These are phyloP conservation scores for Cotesia typhae DNA, from an alignment of 1,140 invertebrate species.

Conservation along the genomic window DNA sequence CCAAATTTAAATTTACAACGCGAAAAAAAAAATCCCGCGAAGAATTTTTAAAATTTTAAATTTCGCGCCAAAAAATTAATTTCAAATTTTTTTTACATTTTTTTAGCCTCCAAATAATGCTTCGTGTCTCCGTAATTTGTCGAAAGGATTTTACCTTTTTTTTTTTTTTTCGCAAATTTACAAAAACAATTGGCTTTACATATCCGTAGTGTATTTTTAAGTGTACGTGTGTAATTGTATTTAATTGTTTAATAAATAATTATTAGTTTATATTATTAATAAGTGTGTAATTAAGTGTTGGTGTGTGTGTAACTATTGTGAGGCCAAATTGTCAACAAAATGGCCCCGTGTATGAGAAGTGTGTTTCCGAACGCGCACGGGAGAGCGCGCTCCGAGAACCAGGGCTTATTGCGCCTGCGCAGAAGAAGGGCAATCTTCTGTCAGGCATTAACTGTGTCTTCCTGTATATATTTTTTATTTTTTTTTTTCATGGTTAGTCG, in stretches of 20 bases:
- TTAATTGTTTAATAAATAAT: constrained; percentile 39
- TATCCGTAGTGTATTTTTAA: constrained; percentile 64
- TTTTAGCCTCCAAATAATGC: constrained; percentile 7
- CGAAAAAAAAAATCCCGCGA: no score
- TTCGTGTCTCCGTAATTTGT: constrained; percentile 36
- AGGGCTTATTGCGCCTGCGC: constrained; percentile 50
- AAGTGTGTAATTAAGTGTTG: constrained; percentile 9
- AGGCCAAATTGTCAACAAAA: constrained; percentile 27
- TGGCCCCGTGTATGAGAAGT: constrained; percentile 56
- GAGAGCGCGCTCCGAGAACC: constrained; percentile 58
- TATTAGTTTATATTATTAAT: constrained; percentile 37
- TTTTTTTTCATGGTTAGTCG: constrained; percentile 33
- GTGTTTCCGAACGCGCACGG: constrained; percentile 58
- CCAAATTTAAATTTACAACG: constrained; percentile 37
- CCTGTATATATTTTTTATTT: constrained; percentile 25
- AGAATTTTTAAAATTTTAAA: constrained; percentile 27
- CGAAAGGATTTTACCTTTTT: constrained; percentile 30
- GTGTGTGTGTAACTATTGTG: constrained; percentile 38
- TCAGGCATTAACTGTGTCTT: constrained; percentile 40
- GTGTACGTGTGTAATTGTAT: constrained; percentile 41
- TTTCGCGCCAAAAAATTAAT: constrained; percentile 4
- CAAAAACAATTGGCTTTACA: constrained; percentile 69
- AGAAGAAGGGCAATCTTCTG: no score
- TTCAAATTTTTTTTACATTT: constrained; percentile 26
- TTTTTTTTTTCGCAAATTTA: constrained; percentile 58